phyloP scores from a whole-genome alignment of 2,797 vertebrate species.

The Basileuterus tristriatus region DNA sequence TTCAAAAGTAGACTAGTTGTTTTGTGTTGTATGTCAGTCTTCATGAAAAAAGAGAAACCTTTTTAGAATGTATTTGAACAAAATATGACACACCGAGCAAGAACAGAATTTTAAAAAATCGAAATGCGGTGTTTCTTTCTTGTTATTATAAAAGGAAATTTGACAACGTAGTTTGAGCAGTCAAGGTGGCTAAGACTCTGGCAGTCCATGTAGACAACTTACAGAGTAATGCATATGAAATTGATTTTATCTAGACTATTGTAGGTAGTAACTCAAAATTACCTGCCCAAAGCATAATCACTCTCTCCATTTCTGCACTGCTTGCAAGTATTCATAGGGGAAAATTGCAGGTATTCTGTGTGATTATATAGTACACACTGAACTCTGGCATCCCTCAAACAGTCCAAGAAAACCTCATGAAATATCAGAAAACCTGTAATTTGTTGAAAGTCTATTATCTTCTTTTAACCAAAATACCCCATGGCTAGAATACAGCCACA shows the following conservation, averaged over 20 bases:
- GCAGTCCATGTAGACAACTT: neutral
- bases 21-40: neutral
- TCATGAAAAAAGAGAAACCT: neutral
- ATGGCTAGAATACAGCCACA: neutral
- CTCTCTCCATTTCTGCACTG: neutral
- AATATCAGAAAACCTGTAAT: neutral
- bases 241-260: neutral
- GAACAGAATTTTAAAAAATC: neutral
- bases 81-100: neutral
- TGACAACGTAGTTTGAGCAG: neutral
- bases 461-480: neutral
- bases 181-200: neutral
- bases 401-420: neutral
- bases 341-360: neutral
- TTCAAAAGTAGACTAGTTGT: neutral
- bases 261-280: neutral
- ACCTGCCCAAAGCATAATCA: neutral
- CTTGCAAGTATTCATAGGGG: neutral
- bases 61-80: neutral
- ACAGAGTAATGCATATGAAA: neutral
- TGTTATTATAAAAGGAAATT: neutral
- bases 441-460: neutral
- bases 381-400: neutral
- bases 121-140: rapidly evolving
- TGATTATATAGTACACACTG: neutral